These are phyloP conservation scores for Sebastes iracundus DNA, from an alignment of 2,797 vertebrate genomes.

Conservation along the genomic window DNA sequence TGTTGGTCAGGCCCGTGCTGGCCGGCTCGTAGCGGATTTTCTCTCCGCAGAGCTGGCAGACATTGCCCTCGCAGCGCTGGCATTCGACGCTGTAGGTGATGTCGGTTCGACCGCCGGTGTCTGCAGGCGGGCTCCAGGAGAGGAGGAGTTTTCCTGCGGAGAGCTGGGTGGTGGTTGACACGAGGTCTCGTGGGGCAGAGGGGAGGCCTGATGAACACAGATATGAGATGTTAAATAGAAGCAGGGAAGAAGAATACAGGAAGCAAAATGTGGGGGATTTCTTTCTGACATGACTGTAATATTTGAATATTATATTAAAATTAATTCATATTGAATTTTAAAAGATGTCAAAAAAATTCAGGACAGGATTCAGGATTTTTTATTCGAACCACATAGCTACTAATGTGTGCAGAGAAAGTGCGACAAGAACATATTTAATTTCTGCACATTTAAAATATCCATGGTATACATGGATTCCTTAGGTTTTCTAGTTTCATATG, in stretches of 20 bases:
- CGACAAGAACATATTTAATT: background rate
- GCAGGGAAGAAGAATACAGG: background rate
- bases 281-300: background rate
- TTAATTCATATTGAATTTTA: fast-evolving
- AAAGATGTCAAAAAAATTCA: background rate
- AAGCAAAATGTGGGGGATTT: background rate
- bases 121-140: slow-evolving; percentile 86
- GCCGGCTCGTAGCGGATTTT: slow-evolving; percentile 86
- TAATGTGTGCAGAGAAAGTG: background rate
- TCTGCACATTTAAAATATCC: background rate
- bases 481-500: too few species aligned
- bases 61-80: slow-evolving; percentile 84
- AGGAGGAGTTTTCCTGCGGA: slow-evolving; percentile 85
- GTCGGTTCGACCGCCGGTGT: slow-evolving; percentile 88
- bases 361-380: background rate
- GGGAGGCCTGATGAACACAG: slow-evolving; percentile 84
- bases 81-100: slow-evolving; percentile 89
- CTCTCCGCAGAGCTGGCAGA: slow-evolving; percentile 87
- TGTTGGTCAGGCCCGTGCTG: slow-evolving; percentile 69
- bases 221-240: background rate
- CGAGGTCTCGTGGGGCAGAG: slow-evolving; percentile 83
- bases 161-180: slow-evolving; percentile 79
- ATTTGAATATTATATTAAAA: too few species aligned
- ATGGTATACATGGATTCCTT: too few species aligned
- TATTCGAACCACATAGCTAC: background rate